A percentile compares a stretch with the other conserved stretches of the same genome.
These are phyloP conservation scores for Rhegmatorhina hoffmannsi DNA, from an alignment of 2,113 vertebrate genomes.

Conservation along the genomic window DNA sequence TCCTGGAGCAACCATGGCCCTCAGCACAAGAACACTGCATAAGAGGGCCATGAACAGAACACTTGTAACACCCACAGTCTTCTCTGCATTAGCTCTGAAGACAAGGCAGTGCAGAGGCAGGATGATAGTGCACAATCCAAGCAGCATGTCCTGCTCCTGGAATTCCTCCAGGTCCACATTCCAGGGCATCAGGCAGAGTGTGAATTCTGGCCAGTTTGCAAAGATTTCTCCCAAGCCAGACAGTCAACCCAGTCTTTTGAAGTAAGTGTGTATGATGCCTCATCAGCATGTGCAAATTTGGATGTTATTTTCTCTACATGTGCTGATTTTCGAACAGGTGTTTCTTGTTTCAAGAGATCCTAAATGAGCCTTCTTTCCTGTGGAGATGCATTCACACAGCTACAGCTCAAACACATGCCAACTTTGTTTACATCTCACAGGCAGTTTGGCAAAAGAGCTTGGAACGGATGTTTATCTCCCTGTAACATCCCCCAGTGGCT, in stretches of 20 bases:
- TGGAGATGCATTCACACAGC: constrained; percentile 49
- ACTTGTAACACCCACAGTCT: neutral
- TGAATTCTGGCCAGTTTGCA: constrained; percentile 50
- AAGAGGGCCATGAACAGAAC: neutral
- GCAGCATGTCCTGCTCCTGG: neutral
- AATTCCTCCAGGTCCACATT: constrained; percentile 48
- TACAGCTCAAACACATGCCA: constrained; percentile 30
- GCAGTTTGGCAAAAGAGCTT: constrained; percentile 49
- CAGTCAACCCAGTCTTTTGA: constrained; percentile 10
- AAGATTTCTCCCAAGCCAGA: constrained; percentile 42
- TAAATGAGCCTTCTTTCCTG: constrained; percentile 65
- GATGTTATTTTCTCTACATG: constrained; percentile 53
- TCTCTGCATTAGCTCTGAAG: neutral
- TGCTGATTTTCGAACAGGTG: constrained; percentile 65
- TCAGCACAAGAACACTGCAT: neutral
- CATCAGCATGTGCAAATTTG: constrained; percentile 48
- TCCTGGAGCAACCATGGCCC: neutral
- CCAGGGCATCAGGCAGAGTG: constrained; percentile 35
- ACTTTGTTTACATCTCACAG: constrained; percentile 56
- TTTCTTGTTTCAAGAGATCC: constrained; percentile 66
- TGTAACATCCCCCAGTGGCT: constrained; percentile 51
- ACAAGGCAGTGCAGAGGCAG: neutral
- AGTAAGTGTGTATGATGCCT: neutral
- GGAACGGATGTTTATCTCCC: constrained; percentile 68
- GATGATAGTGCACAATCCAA: neutral